Evolutionary conservation across 2,888 invertebrate genomes (phyloP).

Genomic region (Pristionchus japonicus): DNA sequence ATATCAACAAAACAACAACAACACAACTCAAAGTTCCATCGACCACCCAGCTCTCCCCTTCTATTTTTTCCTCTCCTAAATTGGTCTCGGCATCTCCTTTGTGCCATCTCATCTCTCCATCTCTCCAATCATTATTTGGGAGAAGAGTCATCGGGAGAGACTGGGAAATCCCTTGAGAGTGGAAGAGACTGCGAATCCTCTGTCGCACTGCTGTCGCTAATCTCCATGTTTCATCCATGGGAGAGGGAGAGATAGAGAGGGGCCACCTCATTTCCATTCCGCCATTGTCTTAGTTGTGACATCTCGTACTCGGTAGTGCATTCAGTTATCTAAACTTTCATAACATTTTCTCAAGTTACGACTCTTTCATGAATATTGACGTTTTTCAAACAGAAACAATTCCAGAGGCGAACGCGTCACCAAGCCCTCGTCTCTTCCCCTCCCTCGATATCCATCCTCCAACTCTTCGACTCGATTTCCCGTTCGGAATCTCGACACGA

Average conservation of each 20-base stretch:
- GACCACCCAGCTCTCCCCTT: not conserved
- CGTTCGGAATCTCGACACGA: slow-evolving; percentile 22
- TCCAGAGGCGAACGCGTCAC: slow-evolving; percentile 23
- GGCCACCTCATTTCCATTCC: slow-evolving; percentile 27
- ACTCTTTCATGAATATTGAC: too few relatives aligned
- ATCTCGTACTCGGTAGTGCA: not conserved
- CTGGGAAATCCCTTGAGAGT: not conserved
- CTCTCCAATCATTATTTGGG: slow-evolving; percentile 10
- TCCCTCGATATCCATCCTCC: slow-evolving; percentile 20
- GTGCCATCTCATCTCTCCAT: not conserved
- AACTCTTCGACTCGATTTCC: not conserved
- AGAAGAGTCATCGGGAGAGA: not conserved
- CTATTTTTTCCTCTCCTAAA: not conserved
- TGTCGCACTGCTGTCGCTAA: slow-evolving; percentile 33
- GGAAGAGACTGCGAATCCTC: not conserved
- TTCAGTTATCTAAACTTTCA: not conserved
- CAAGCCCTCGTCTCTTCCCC: slow-evolving; percentile 42
- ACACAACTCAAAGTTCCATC: not conserved
- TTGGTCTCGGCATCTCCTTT: not conserved
- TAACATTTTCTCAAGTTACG: too few relatives aligned
- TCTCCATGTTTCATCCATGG: slow-evolving; percentile 30
- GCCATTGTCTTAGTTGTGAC: not conserved
- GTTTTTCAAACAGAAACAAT: not conserved
- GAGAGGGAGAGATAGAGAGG: not conserved
- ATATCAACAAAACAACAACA: too few relatives aligned